These are phyloP conservation scores for Aleiodes alternator DNA, from an alignment of 2,888 invertebrate species.

Conservation along the genomic window DNA sequence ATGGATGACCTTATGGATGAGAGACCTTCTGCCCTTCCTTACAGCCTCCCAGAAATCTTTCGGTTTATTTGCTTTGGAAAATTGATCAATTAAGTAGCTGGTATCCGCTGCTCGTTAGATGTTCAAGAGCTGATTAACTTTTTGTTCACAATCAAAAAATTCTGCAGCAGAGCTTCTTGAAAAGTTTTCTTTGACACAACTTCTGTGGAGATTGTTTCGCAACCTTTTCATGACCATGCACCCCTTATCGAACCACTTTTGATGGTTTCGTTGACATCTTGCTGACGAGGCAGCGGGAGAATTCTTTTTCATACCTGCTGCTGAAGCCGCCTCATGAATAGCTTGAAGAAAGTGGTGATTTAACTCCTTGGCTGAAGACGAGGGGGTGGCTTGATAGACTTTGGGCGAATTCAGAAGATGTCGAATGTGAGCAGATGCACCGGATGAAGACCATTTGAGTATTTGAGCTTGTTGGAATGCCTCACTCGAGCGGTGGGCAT, in stretches of 20 bases:
- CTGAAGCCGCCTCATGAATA: background rate
- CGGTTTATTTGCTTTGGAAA: background rate
- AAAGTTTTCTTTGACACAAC: background rate
- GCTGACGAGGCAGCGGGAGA: background rate
- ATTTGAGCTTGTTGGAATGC: background rate
- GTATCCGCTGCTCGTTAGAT: background rate
- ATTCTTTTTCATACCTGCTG: background rate
- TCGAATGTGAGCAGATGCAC: background rate
- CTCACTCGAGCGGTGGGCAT: background rate
- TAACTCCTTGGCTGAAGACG: background rate
- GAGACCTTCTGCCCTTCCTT: background rate
- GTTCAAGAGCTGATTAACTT: background rate
- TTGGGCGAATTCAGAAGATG: background rate
- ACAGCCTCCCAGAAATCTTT: background rate
- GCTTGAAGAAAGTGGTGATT: background rate
- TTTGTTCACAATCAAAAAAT: background rate
- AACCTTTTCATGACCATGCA: background rate
- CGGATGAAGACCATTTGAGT: background rate
- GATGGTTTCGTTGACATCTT: background rate
- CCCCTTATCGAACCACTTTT: background rate
- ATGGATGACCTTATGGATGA: background rate
- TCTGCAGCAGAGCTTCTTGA: background rate
- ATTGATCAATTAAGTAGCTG: background rate
- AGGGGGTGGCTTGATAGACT: background rate
- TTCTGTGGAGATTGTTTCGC: background rate